Percentiles rank a stretch among this genome's conserved stretches.
Conservation (phyloP, 30 jellyfish, hydroid and myxozoan genomes). For the Turritopsis rubra region DNA sequence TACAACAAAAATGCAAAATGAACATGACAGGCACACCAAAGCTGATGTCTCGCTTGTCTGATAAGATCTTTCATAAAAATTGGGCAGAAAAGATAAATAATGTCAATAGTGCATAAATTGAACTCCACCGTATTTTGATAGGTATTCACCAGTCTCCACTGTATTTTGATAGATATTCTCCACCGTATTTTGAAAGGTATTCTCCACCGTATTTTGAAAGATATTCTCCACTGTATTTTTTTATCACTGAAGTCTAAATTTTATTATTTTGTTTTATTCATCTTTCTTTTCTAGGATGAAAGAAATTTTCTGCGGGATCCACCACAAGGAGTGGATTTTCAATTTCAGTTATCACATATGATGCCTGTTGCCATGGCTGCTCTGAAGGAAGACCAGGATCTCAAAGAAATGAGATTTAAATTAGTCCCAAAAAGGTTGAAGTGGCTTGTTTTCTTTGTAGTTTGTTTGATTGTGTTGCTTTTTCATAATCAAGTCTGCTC, state of each 20-base stretch:
- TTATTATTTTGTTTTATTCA: not conserved
- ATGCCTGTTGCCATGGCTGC: slow-evolving; percentile 98
- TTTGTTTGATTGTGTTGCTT: not conserved
- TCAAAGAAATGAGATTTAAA: slow-evolving; percentile 72
- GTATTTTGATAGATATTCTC: too few relatives aligned
- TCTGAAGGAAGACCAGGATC: slow-evolving; percentile 71
- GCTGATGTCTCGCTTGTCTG: too few relatives aligned
- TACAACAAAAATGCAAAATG: too few relatives aligned
- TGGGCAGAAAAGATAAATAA: too few relatives aligned
- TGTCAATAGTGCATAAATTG: too few relatives aligned
- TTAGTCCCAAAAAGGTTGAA: slow-evolving; percentile 73
- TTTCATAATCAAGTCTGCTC: not conserved
- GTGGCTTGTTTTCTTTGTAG: not conserved
- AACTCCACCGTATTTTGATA: too few relatives aligned
- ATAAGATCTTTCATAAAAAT: too few relatives aligned
- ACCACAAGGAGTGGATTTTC: slow-evolving; percentile 92
- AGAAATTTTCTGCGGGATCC: slow-evolving; percentile 94
- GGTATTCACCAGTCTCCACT: too few relatives aligned
- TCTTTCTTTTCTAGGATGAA: slow-evolving; percentile 65
- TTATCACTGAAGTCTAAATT: not conserved
- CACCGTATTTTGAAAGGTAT: too few relatives aligned
- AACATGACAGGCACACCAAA: too few relatives aligned
- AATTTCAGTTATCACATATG: slow-evolving; percentile 53
- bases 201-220: too few relatives aligned
- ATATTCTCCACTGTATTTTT: too few relatives aligned